Base-by-base conservation (phyloP, 2,797 vertebrate genomes). In the Argya squamiceps region DNA sequence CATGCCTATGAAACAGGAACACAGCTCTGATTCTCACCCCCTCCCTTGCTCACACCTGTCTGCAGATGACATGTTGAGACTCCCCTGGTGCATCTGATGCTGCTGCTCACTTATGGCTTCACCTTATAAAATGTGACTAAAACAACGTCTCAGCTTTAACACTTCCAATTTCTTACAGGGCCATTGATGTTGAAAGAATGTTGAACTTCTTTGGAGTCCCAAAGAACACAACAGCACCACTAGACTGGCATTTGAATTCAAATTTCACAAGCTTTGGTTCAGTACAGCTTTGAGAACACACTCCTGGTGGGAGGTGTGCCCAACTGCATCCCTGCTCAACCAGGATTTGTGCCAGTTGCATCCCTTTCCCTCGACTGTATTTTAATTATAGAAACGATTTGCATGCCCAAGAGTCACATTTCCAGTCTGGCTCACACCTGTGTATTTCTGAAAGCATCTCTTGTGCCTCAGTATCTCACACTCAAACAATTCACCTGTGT, bases 121-220 rank as follows among this genome's bases (percentile, higher is more conserved):
- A 30, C 52, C 52, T 87, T 37, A 36, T 1, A 26, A 1, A 53
- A 64, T 0, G 34, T 30, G 44, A 94, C 49, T 56, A 83, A 80
- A 91, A 70, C 24, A 63, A 62, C 22, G 9, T n/a, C 75, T 79
- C 49, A 29, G 60, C 22, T 91, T 85, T 89, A 77, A 87, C 78
- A 50, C 24, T 70, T 84, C n/a, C 16, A 26, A 26, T 62, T 80
- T 85, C 83, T 87, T 71, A 44, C 34, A 59, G 50, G 32, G 15
- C 15, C 12, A 7, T 0, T 77, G 65, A 83, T 8, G 30, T 50
- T 30, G 64, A 62, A 84, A 75, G 14, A 15, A 52, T 0, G 1
- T 1, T 46, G 26, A 74, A 93, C 17, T 74, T 53, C 68, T 70
- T 16, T 32, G 39, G 65, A 21, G 22, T 83, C 64, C 24, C 2